Conservation (phyloP, 2,888 invertebrate genomes). For the Drosophila neutralis region DNA sequence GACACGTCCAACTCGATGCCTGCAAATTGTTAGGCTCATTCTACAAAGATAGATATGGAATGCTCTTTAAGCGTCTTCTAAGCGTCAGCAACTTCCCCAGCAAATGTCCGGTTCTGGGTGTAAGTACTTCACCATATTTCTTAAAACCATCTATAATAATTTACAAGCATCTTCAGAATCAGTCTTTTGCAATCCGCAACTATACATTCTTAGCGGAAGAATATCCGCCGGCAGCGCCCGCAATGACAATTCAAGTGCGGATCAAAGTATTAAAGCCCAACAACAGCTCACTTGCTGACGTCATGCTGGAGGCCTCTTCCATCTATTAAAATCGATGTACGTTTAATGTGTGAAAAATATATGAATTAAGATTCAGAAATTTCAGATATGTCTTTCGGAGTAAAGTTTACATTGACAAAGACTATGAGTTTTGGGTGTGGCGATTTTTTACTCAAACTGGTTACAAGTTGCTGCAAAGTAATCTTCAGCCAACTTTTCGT, state of each 20-base stretch:
- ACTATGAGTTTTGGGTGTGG: no score
- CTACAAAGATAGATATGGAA: slow-evolving; percentile 23
- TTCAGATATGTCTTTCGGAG: neutral
- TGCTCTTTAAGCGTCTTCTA: slow-evolving; percentile 41
- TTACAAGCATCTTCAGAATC: slow-evolving; percentile 3
- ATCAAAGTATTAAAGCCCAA: slow-evolving; percentile 5
- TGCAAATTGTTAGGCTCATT: slow-evolving; percentile 50
- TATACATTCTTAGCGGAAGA: slow-evolving; percentile 44
- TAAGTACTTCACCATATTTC: slow-evolving; percentile 31
- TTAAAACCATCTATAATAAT: neutral
- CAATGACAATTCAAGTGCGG: slow-evolving; percentile 30
- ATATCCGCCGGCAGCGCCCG: slow-evolving; percentile 39
- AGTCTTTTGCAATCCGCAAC: slow-evolving; percentile 53
- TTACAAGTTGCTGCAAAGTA: no score
- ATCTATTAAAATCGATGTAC: neutral
- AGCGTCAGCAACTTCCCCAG: slow-evolving; percentile 48
- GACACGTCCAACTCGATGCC: slow-evolving; percentile 43
- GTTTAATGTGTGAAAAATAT: neutral
- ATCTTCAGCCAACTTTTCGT: no score
- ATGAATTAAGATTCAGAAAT: neutral
- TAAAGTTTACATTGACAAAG: no score
- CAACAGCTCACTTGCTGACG: neutral
- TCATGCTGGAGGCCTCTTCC: neutral
- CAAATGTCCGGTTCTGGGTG: slow-evolving; percentile 51
- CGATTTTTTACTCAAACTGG: no score